Evolutionary conservation across 1,140 invertebrate genomes (phyloP).

Genomic region (Prorops nasuta): DNA sequence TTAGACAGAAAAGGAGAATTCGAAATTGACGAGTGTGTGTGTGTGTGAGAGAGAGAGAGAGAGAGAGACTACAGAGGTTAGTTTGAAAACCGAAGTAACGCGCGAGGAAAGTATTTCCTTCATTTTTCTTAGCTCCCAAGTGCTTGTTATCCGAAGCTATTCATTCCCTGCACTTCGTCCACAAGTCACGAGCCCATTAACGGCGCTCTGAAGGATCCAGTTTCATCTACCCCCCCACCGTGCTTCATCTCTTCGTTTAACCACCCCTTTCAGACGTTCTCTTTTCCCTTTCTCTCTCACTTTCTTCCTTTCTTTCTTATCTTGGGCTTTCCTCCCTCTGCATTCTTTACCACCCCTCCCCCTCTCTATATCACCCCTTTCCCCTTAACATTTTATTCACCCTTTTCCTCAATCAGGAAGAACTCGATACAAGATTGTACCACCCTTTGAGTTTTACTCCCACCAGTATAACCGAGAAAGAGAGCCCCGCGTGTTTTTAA

Average conservation of each 20-base stretch:
- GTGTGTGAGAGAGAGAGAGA: too few species aligned
- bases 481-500: constrained; percentile 20
- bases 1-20: too few species aligned
- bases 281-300: background rate
- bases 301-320: background rate
- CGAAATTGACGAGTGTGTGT: too few species aligned
- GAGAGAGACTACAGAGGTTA: too few species aligned
- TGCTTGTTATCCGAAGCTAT: constrained; percentile 1
- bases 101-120: background rate
- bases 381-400: too few species aligned
- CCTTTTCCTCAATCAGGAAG: background rate
- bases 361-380: background rate
- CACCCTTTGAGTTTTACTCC: too few species aligned
- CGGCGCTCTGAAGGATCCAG: constrained; percentile 2
- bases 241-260: too few species aligned
- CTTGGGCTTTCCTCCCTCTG: background rate
- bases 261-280: background rate
- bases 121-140: background rate
- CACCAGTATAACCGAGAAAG: too few species aligned
- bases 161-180: constrained; percentile 3
- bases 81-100: background rate
- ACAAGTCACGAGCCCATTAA: constrained; percentile 7
- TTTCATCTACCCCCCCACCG: background rate
- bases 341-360: background rate
- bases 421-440: background rate